Conservation (phyloP, 1,140 invertebrate genomes). For the Cecropterus lyciades region DNA sequence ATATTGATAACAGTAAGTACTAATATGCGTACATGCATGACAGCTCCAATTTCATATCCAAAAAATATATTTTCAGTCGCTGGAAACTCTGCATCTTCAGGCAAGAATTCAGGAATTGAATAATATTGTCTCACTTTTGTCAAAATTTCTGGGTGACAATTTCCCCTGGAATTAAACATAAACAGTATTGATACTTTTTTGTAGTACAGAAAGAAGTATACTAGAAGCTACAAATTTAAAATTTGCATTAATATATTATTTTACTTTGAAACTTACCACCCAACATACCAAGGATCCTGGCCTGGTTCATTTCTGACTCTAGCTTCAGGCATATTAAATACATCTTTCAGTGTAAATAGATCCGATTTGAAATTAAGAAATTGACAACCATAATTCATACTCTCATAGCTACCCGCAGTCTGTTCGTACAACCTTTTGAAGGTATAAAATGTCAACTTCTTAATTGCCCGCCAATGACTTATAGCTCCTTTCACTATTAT, state of each 20-base stretch:
- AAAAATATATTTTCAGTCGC: slow-evolving; percentile 97
- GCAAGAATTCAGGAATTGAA: slow-evolving; percentile 93
- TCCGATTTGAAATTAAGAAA: slow-evolving; percentile 96
- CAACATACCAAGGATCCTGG: slow-evolving; percentile 94
- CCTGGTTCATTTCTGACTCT: slow-evolving; percentile 87
- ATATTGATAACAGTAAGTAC: too few relatives aligned
- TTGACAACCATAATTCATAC: slow-evolving; percentile 91
- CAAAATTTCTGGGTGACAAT: slow-evolving; percentile 92
- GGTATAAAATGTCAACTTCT: slow-evolving; percentile 89
- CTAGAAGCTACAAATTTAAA: too few relatives aligned
- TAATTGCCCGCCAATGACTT: slow-evolving; percentile 90
- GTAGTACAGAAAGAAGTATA: too few relatives aligned
- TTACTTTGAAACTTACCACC: slow-evolving; percentile 90
- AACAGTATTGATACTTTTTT: too few relatives aligned
- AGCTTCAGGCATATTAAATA: slow-evolving; percentile 90
- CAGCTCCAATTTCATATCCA: slow-evolving; percentile 95
- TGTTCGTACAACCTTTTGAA: slow-evolving; percentile 91
- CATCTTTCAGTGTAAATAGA: slow-evolving; percentile 90
- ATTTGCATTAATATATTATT: not conserved
- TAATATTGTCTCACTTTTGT: slow-evolving; percentile 92
- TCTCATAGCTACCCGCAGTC: slow-evolving; percentile 87
- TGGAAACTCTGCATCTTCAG: slow-evolving; percentile 93
- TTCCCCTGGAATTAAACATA: slow-evolving; percentile 87
- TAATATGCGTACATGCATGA: slow-evolving; percentile 93
- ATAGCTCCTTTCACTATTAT: slow-evolving; percentile 92